Conservation (phyloP, 2,113 vertebrate species). For the Pogona vitticeps region DNA sequence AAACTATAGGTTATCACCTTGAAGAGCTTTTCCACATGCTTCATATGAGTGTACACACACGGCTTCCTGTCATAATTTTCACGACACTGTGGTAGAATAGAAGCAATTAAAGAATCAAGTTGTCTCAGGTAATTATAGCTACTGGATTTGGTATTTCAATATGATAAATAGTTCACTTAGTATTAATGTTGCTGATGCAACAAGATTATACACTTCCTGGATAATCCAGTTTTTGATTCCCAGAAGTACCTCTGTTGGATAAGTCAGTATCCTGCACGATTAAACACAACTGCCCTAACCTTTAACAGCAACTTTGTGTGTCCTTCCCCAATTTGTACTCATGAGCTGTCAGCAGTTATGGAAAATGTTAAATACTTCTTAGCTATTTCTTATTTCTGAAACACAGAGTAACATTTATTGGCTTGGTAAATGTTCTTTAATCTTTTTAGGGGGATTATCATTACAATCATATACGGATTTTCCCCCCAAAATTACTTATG, state of each 20-base stretch:
- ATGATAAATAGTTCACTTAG: neutral
- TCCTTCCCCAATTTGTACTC: neutral
- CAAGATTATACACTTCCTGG: neutral
- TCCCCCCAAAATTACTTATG: conserved; percentile 32
- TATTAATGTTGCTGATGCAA: neutral
- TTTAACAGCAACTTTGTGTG: neutral
- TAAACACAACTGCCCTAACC: neutral
- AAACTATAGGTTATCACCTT: neutral
- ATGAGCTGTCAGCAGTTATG: neutral
- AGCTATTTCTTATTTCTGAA: conserved; percentile 49
- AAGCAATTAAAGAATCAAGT: neutral
- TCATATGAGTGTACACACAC: neutral
- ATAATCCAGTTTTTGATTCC: neutral
- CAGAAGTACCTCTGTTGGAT: neutral
- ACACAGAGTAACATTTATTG: conserved; percentile 51
- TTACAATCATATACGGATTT: conserved; percentile 63
- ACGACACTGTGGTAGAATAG: neutral
- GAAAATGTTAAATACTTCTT: neutral
- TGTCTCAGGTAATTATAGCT: neutral
- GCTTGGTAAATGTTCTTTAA: conserved; percentile 55
- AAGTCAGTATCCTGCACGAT: neutral
- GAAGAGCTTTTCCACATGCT: conserved; percentile 5
- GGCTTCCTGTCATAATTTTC: neutral
- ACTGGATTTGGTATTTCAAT: neutral
- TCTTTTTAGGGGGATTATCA: conserved; percentile 59